Evolutionary conservation across 2,888 invertebrate genomes (phyloP), one percentile per base, ranked within the genome.

Genomic region (Acronicta alni): DNA sequence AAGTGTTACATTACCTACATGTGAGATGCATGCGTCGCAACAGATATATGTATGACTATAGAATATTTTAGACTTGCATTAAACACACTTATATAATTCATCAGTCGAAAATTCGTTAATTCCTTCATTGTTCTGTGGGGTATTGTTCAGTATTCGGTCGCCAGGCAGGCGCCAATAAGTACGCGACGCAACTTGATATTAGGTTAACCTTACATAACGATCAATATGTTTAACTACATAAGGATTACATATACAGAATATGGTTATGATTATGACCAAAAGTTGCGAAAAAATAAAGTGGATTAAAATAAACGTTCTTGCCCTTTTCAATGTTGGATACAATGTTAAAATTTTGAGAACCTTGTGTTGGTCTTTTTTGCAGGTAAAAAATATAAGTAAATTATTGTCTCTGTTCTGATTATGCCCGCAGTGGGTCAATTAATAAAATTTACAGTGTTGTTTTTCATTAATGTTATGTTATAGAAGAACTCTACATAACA

Each of bases 131-230:
- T 75, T 76, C 75, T 64, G 39, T 18, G 26, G 48, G 39, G 58
- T 70, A 70, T 70, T 75, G 74, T 75, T 68, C 47, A 45, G 64
- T 41, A 70, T 75, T 68, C 47, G 47, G 69, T 43, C 63, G 74
- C 52, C 64, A 14, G 46, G 18, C 43, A 61, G 77, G 77, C 77
- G 77, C 77, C 77, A 63, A 52, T 66, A 60, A 66, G 54, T 61
- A 62, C 57, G 65, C 74, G 77, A 61, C 72, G 77, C 57, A 76
- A 74, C 67, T 58, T 59, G 74, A 77, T 77, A 77, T 74, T 70
- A 63, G 68, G 57, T 63, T 67, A 67, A 63, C 65, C 61, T 72
- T 62, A 69, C 57, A 43, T 60, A 63, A 72, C 52, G 57, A 70
- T 68, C 72, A 52, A 61, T 72, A 60, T 47, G 30, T 49, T 69